These are phyloP conservation scores for Okamejei kenojei DNA, from an alignment of 2,797 vertebrate species.

Conservation along the genomic window DNA sequence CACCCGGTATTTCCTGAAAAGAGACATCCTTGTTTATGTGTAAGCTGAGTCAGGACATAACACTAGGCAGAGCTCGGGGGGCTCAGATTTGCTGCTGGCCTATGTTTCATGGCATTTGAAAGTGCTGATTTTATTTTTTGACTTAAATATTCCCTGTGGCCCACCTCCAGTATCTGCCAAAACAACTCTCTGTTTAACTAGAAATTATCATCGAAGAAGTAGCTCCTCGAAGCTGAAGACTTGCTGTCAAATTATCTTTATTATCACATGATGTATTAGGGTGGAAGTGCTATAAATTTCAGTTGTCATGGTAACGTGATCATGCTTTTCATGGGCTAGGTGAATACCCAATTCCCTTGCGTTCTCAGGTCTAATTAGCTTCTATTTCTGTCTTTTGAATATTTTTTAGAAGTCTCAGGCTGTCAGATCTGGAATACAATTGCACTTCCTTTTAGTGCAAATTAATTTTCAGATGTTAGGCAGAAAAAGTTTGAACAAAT, in stretches of 20 bases:
- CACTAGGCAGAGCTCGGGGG: background rate
- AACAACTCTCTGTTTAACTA: constrained; percentile 22
- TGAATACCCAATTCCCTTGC: constrained; percentile 55
- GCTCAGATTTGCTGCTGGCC: background rate
- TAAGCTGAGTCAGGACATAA: background rate
- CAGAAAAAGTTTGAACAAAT: constrained; percentile 40
- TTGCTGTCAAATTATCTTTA: constrained; percentile 51
- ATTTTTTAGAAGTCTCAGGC: constrained; percentile 43
- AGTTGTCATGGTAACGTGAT: constrained; percentile 57
- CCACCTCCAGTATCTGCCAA: constrained; percentile 1
- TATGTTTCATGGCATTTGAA: background rate
- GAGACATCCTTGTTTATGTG: background rate
- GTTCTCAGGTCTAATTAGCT: constrained; percentile 59
- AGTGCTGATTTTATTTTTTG: constrained; percentile 21
- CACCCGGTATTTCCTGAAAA: background rate
- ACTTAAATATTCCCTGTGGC: constrained; percentile 22
- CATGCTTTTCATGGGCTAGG: constrained; percentile 47
- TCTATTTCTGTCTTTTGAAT: constrained; percentile 52
- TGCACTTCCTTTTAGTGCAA: constrained; percentile 44
- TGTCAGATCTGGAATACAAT: constrained; percentile 43
- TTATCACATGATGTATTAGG: constrained; percentile 55
- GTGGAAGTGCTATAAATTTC: constrained; percentile 54
- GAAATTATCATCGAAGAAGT: constrained; percentile 13
- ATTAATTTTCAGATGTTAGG: constrained; percentile 50
- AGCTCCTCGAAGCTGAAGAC: constrained; percentile 38